A percentile compares a stretch with the other conserved stretches of the same genome.
Evolutionary conservation across 1,140 invertebrate genomes (phyloP).

Genomic region (Drosophila micromelanica): DNA sequence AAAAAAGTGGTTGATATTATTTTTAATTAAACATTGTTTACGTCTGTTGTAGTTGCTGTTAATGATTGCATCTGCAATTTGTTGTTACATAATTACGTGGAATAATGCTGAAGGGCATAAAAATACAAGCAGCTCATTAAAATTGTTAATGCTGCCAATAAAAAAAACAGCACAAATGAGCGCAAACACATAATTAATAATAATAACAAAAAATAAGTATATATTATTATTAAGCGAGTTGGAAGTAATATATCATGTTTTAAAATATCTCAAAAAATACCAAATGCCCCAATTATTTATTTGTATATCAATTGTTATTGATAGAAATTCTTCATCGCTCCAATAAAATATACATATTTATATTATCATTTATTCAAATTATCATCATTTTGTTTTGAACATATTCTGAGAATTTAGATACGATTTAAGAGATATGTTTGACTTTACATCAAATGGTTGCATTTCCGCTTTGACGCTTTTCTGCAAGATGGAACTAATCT

Average conservation of each 20-base stretch:
- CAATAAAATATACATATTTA: not conserved
- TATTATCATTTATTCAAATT: too few species aligned
- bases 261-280: not conserved
- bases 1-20: constrained; percentile 3
- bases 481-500: too few species aligned
- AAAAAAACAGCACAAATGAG: constrained; percentile 12
- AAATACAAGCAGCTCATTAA: constrained; percentile 43
- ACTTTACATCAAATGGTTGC: constrained; percentile 8
- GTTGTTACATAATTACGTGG: constrained; percentile 47
- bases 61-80: constrained; percentile 39
- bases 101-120: constrained; percentile 31
- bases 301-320: not conserved
- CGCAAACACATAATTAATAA: not conserved
- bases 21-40: constrained; percentile 22
- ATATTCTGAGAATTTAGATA: constrained; percentile 1
- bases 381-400: not conserved
- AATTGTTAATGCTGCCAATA: constrained; percentile 27
- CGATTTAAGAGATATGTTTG: not conserved
- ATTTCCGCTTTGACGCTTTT: constrained; percentile 9
- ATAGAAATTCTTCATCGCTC: not conserved
- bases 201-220: not conserved
- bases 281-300: not conserved
- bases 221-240: not conserved
- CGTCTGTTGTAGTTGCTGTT: constrained; percentile 10
- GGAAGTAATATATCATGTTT: not conserved